Evolutionary conservation across 2,888 invertebrate genomes (phyloP).

Genomic region (Coleophora flavipennella): DNA sequence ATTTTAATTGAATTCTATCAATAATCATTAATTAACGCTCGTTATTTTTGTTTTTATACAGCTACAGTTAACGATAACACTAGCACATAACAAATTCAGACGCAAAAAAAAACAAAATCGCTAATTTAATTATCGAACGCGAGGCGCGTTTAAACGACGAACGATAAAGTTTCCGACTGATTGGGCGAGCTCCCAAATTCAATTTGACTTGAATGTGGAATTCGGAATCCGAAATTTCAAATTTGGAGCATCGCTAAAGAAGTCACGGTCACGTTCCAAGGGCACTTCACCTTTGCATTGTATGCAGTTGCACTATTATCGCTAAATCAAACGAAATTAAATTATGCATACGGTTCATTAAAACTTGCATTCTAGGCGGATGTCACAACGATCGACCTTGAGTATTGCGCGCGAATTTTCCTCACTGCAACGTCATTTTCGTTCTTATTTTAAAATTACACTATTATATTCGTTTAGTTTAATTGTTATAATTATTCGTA

Average conservation of each 20-base stretch:
- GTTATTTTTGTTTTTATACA: conserved; percentile 3
- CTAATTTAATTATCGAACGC: conserved; percentile 1
- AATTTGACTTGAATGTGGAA: conserved; percentile 28
- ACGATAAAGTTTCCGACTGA: conserved; percentile 9
- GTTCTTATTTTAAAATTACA: conserved; percentile 25
- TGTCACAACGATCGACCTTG: conserved; percentile 29
- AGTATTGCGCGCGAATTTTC: conserved; percentile 15
- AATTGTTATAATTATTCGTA: conserved; percentile 31
- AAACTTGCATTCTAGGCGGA: conserved; percentile 32
- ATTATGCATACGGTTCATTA: conserved; percentile 44
- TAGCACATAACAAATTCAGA: conserved; percentile 1
- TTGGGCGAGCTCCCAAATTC: conserved; percentile 21
- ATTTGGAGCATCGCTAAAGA: conserved; percentile 39
- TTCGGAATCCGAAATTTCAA: conserved; percentile 44
- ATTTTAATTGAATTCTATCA: conserved; percentile 1
- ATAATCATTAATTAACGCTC: conserved; percentile 9
- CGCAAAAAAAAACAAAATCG: too few relatives aligned
- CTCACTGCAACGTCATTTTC: conserved; percentile 16
- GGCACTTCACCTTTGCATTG: conserved; percentile 29
- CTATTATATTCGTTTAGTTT: conserved; percentile 21
- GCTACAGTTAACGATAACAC: conserved; percentile 10
- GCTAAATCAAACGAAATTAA: conserved; percentile 42
- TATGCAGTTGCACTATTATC: conserved; percentile 41
- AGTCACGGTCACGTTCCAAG: conserved; percentile 46
- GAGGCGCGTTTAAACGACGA: conserved; percentile 4